A percentile compares a stretch with the other conserved stretches of the same genome.
Conservation (phyloP, 2,888 invertebrate genomes). For the Diarsia brunnea region DNA sequence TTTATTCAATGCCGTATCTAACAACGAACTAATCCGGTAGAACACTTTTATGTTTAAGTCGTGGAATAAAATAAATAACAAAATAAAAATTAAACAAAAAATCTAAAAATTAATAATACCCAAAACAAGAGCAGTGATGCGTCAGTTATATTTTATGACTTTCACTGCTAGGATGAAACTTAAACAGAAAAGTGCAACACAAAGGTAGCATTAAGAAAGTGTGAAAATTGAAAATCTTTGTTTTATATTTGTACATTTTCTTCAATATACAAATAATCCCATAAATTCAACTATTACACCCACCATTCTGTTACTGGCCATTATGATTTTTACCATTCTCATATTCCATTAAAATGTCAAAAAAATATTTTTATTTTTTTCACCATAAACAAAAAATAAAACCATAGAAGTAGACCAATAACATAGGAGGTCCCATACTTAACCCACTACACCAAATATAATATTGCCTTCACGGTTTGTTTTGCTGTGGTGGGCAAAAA, state of each 20-base stretch:
- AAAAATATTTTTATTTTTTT: conserved; percentile 38
- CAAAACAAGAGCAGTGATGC: conserved; percentile 15
- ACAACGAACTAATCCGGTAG: conserved; percentile 6
- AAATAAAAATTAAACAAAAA: conserved; percentile 25
- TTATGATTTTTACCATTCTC: conserved; percentile 64
- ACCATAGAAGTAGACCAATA: conserved; percentile 76
- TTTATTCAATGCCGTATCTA: conserved; percentile 34
- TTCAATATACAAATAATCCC: conserved; percentile 63
- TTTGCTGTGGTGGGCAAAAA: conserved; percentile 61
- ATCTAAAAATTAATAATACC: neutral
- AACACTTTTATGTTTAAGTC: conserved; percentile 53
- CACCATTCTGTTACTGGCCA: conserved; percentile 72
- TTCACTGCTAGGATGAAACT: conserved; percentile 29
- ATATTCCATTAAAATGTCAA: conserved; percentile 52
- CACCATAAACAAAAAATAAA: conserved; percentile 64
- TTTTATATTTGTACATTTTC: conserved; percentile 54
- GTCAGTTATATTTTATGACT: conserved; percentile 25
- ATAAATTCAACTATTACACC: conserved; percentile 66
- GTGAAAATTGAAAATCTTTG: conserved; percentile 53
- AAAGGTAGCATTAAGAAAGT: conserved; percentile 69
- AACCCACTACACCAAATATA: conserved; percentile 87
- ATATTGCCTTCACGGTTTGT: conserved; percentile 65
- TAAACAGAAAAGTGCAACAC: conserved; percentile 57
- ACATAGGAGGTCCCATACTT: conserved; percentile 79
- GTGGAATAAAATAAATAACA: conserved; percentile 10